Conservation (phyloP, 2,113 vertebrate genomes). For the Cryptomyrus ogoouensis region DNA sequence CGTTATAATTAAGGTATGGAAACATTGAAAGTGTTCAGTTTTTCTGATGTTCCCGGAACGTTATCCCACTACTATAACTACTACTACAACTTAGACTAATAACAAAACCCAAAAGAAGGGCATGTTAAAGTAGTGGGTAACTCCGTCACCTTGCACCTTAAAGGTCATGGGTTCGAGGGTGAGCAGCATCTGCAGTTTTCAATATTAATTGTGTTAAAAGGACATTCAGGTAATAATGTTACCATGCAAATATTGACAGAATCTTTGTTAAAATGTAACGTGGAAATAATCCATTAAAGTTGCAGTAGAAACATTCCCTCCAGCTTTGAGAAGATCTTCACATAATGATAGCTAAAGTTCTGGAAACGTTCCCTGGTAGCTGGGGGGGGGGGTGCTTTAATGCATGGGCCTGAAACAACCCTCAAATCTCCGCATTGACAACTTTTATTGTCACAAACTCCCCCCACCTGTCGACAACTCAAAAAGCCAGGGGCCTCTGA, state of each 20-base stretch:
- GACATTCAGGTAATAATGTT: no score
- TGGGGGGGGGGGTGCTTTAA: neutral
- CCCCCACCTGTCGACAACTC: neutral
- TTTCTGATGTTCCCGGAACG: neutral
- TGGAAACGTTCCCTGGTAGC: neutral
- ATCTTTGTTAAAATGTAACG: no score
- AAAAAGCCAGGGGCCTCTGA: neutral
- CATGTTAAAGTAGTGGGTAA: neutral
- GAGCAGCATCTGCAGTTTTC: no score
- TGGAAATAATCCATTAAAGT: no score
- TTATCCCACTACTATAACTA: neutral
- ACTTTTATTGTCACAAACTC: neutral
- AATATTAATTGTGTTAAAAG: no score
- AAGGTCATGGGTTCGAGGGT: no score
- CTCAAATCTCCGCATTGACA: neutral
- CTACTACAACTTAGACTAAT: neutral
- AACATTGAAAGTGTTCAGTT: neutral
- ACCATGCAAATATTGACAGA: no score
- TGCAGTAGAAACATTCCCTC: neutral
- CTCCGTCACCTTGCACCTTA: no score
- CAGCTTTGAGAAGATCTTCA: neutral
- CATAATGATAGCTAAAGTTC: neutral
- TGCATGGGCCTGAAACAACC: neutral
- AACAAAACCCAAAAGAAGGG: neutral
- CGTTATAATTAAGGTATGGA: neutral